Base-by-base conservation (phyloP, 37 sponge, comb jelly and placozoan genomes). In the Mnemiopsis leidyi region DNA sequence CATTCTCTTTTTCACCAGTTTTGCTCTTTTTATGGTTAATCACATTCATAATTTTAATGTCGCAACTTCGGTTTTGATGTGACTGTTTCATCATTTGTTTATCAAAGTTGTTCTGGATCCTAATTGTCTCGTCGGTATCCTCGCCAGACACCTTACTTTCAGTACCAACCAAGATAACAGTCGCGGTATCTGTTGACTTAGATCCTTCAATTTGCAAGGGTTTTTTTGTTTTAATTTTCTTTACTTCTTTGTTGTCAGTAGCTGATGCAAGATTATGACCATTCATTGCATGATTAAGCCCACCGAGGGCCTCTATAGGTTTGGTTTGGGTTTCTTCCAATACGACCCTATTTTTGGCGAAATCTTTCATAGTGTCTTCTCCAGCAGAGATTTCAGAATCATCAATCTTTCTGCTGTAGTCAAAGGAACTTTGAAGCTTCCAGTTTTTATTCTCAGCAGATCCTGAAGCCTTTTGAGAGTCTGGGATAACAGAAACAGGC, bases 321-420 rank as follows among this genome's bases (percentile, higher is more conserved):
- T 48, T 48, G 61, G 61, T 48, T 18, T 18, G 9, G 13, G 9
- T 77, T 32, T 34, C 79, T 77, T 77, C 79, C 7, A 20, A 21
- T 16, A 31, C 34, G 0, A 3, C 35, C 30, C 1, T 20, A 32
- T 26, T 18, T 1, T 77, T 77, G 32, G 36, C 36, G 36, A 77
- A 77, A 3, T 77, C 79, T 32, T 77, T 18, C 35, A 77, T 77
- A 33, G 79, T 77, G 36, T 77, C 79, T 2, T 77, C 79, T 77
- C 79, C 79, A 3, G 18, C 36, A 1, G 79, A 77, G 1, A 77
- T 7, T 36, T 77, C 79, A 2, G 79, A 77, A 16, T 77, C 79
- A 32, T 77, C 36, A 3, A 77, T 13, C 9, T 32, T 9, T 21
- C 32, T 32, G 32, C 18, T 77, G 35, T 77, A 77, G 35, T 77